Base-by-base conservation (phyloP, 2,113 vertebrate genomes). In the Pollachius pollachius region DNA sequence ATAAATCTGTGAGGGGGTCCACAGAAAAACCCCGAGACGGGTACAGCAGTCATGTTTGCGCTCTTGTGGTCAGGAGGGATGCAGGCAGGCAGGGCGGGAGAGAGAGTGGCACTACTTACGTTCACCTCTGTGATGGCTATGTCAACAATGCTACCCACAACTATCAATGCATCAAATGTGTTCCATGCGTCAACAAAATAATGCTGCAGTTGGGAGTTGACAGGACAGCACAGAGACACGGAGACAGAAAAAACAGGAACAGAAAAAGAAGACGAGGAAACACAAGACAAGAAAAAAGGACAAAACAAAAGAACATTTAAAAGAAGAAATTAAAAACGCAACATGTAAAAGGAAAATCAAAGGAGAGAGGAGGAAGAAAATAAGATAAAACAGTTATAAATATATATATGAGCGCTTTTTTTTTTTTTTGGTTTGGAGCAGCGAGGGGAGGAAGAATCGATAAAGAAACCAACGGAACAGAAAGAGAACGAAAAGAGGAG, bases 111-210 rank as follows among this genome's bases (percentile, higher is more conserved):
- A 82, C 93, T 99, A 98, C 97, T 99, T 97, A 98, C 96, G 95
- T 97, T 97, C 94, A 96, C 95, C 94, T 99, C 96, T 94, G 96
- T 99, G 96, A 99, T 99, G 91, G 96, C 97, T 97, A 99, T 99
- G 95, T 99, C 97, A 98, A 99, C 96, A 97, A 99, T 94, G 96
- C 96, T 99, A 97, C 97, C 97, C 94, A 98, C 97, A 96, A 99
- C 97, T 96, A 99, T 98, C 93, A 99, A 95, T 94, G 96, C 96
- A 93, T 99, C 97, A 97, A 99, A 99, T 91, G 97, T 98, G 94
- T 99, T 99, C 97, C 97, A 99, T 98, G 97, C 97, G 98, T 99
- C 96, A 95, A 97, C 96, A 97, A 99, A 99, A 98, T 98, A 99
- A 96, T 99, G 97, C 97, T 99, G 96, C 94, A 23, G 93, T 95